Conservation (phyloP, 2,113 vertebrate species). For the Nyctibius bracteatus region DNA sequence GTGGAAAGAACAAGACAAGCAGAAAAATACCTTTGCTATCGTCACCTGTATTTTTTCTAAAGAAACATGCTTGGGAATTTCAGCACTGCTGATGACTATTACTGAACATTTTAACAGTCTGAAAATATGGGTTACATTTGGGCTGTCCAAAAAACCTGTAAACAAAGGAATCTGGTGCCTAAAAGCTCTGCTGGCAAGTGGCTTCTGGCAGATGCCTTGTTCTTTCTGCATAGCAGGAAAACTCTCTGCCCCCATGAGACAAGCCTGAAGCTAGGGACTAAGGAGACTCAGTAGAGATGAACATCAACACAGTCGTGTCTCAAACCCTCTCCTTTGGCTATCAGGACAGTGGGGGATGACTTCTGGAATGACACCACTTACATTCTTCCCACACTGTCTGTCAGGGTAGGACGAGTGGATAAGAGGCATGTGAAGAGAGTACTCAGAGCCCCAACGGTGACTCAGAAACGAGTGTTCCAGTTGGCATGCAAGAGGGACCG, state of each 20-base stretch:
- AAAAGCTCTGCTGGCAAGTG: not conserved
- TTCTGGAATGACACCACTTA: not conserved
- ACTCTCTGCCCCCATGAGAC: not conserved
- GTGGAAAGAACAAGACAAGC: not conserved
- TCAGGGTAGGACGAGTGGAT: not conserved
- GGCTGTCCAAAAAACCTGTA: not conserved
- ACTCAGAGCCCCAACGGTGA: not conserved
- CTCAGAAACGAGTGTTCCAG: not conserved
- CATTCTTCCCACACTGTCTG: constrained; percentile 28
- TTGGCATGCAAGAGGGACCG: not conserved
- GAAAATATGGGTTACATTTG: not conserved
- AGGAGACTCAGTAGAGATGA: not conserved
- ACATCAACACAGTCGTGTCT: not conserved
- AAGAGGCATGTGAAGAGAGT: constrained; percentile 10
- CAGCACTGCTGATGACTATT: not conserved
- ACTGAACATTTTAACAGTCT: not conserved
- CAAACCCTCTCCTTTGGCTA: not conserved
- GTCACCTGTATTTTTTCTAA: not conserved
- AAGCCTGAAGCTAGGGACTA: not conserved
- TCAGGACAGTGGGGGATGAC: not conserved
- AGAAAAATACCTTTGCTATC: not conserved
- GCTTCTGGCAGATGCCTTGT: not conserved
- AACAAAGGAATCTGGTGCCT: not conserved
- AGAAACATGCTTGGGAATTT: not conserved
- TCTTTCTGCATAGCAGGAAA: not conserved